These are phyloP conservation scores for Ammospiza nelsoni DNA, from an alignment of 2,113 vertebrate species.

Conservation along the genomic window DNA sequence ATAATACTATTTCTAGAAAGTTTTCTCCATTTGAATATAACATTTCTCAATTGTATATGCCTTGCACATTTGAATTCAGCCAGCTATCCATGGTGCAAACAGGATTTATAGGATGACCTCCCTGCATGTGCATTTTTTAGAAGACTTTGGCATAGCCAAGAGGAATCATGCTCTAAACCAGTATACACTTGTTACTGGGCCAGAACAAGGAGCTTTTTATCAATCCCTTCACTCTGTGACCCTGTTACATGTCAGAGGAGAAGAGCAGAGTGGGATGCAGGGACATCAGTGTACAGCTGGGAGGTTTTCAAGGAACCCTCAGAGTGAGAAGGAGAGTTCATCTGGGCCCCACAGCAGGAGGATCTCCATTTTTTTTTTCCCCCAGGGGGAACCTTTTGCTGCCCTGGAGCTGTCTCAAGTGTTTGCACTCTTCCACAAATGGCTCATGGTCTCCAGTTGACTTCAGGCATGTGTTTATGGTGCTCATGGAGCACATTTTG, in stretches of 20 bases:
- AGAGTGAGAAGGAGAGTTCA: neutral
- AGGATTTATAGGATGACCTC: neutral
- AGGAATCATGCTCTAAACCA: neutral
- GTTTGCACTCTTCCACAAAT: neutral
- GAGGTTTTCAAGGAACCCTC: neutral
- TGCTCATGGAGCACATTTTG: neutral
- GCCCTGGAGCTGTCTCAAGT: neutral
- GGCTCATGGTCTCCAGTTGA: neutral
- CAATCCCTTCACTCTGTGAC: neutral
- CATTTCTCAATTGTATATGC: neutral
- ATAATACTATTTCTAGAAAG: constrained; percentile 40
- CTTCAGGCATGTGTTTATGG: neutral
- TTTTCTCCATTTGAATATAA: neutral
- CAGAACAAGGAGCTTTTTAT: neutral
- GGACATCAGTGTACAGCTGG: neutral
- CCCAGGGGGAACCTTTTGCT: neutral
- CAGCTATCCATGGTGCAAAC: neutral
- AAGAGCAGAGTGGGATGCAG: neutral
- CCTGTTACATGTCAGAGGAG: neutral
- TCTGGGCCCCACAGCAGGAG: neutral
- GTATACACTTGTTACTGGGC: neutral
- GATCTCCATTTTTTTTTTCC: neutral
- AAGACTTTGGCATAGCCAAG: accelerated
- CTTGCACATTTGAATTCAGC: neutral
- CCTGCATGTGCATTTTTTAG: neutral